Evolutionary conservation across 2,113 vertebrate species (phyloP), one percentile per base, ranked within the genome.

Genomic region (Lophura nycthemera): DNA sequence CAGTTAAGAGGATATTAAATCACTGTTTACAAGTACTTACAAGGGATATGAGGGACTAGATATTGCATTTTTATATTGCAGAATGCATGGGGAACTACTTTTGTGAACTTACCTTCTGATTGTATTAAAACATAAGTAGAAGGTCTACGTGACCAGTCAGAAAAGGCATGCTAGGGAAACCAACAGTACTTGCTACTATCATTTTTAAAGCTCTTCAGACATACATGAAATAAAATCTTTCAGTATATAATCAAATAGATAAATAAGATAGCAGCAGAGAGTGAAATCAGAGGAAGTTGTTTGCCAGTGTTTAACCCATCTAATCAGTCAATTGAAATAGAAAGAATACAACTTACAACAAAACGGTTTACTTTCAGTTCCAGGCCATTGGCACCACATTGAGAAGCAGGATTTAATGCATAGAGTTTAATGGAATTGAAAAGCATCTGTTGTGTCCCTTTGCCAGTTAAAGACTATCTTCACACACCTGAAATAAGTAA

Each of bases 11-110:
- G 27, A 16, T 87, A 82, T 90, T 92, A 85, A 92, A 85, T 83
- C 63, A 47, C 13, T 50, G 50, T 89, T 95, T 91, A 89, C 34
- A 87, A 80, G 59, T 83, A 64, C 70, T 95, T 93, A 79, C 2
- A 54, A 73, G 24, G 36, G 59, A 90, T 76, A 75, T 36, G 73
- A 66, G 19, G 59, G 42, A 56, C n/a, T 10, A 57, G n/a, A 21
- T 17, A 38, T 25, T 75, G 16, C 48, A 42, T 76, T 91, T 92
- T 80, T 76, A 79, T 73, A 14, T 66, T 56, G n/a, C 10, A 82
- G 78, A 79, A 65, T 61, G 54, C 8, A 15, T 3, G 3, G 6
- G 43, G 70, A 84, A 29, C 56, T 67, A 84, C 47, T 86, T 89
- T 91, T 92, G 50, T 83, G 45, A 38, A 34, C 43, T 78, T 78